phyloP scores from a whole-genome alignment of 2,888 invertebrate genomes.

The Tetramorium bicarinatum region DNA sequence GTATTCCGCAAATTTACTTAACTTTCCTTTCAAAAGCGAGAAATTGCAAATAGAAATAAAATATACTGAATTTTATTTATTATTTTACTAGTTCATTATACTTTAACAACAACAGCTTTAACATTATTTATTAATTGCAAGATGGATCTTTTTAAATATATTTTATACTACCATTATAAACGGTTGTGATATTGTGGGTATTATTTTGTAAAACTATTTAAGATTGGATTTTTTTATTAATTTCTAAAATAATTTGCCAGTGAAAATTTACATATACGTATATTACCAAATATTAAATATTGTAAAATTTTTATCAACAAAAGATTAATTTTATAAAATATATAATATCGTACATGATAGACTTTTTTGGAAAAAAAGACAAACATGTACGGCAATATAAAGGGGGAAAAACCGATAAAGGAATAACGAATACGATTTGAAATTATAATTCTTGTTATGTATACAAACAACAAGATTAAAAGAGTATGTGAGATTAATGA shows the following conservation, averaged over 20 bases:
- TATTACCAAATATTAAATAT: background rate
- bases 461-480: background rate
- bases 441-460: conserved; percentile 6
- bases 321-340: background rate
- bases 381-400: background rate
- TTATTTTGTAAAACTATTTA: no score
- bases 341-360: background rate
- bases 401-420: background rate
- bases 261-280: no score
- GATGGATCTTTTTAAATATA: background rate
- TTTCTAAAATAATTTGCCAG: no score
- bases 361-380: background rate
- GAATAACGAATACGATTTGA: background rate
- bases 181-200: no score
- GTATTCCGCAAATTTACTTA: background rate
- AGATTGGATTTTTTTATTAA: no score
- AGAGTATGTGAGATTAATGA: background rate
- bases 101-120: background rate
- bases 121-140: background rate
- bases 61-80: background rate
- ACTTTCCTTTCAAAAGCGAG: background rate
- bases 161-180: background rate
- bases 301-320: background rate
- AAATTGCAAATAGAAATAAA: background rate
- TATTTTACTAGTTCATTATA: background rate